A percentile compares a stretch with the other conserved stretches of the same genome.
phyloP scores from a whole-genome alignment of 2,797 vertebrate species.

The Chelidonichthys spinosus region DNA sequence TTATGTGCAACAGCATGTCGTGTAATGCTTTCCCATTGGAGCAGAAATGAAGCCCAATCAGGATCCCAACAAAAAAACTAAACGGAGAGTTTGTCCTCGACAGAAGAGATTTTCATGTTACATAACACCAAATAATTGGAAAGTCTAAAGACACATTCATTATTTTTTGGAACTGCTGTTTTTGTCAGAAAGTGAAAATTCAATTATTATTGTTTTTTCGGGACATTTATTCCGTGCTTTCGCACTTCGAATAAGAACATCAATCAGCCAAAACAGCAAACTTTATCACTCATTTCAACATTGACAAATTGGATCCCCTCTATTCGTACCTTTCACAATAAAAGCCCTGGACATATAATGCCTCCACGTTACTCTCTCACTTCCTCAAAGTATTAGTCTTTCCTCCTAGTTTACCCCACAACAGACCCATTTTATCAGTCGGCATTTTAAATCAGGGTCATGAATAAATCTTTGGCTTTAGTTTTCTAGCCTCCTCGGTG shows the following conservation, averaged over 20 bases:
- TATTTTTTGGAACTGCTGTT: not conserved
- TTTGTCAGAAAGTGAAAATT: not conserved
- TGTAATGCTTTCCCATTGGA: constrained; percentile 13
- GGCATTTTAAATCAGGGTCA: constrained; percentile 40
- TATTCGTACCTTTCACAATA: not conserved
- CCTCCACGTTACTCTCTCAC: not conserved
- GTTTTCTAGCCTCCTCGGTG: constrained; percentile 23
- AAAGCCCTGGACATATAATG: not conserved
- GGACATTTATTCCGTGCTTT: no score
- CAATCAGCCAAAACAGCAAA: not conserved
- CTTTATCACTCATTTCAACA: not conserved
- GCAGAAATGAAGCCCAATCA: constrained; percentile 9
- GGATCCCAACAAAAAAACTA: not conserved
- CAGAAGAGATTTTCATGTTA: not conserved
- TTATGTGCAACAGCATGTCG: constrained; percentile 7
- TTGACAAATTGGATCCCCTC: not conserved
- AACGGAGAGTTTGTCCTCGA: not conserved
- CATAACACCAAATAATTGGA: not conserved
- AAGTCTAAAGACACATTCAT: not conserved
- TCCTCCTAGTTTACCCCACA: not conserved
- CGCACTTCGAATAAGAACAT: not conserved
- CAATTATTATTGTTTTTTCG: not conserved
- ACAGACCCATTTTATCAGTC: constrained; percentile 14
- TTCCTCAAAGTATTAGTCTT: not conserved
- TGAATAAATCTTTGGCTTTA: constrained; percentile 51